Conservation (phyloP, 2,113 vertebrate species). For the Chrysochloris asiatica region DNA sequence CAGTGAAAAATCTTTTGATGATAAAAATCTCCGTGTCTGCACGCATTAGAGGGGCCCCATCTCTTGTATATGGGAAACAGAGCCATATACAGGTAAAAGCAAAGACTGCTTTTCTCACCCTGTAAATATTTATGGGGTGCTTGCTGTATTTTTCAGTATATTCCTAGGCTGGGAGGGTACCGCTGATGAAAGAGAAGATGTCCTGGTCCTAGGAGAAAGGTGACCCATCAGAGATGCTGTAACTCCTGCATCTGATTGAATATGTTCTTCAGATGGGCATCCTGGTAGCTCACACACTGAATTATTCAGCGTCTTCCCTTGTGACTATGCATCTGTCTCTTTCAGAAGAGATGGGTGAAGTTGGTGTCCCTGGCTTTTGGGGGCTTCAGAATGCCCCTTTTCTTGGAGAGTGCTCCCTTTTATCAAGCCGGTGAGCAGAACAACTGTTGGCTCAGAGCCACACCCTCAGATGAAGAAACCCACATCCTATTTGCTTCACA, state of each 20-base stretch:
- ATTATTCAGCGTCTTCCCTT: not conserved
- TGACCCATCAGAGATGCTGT: not conserved
- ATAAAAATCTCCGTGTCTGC: not conserved
- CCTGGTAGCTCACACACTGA: not conserved
- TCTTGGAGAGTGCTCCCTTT: not conserved
- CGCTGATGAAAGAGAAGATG: not conserved
- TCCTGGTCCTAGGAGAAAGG: not conserved
- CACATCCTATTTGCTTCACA: constrained; percentile 42
- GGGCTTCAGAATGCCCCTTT: constrained; percentile 5
- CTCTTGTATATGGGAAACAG: not conserved
- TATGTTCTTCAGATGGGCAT: not conserved
- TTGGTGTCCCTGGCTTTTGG: not conserved
- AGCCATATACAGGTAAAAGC: not conserved
- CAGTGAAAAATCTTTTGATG: not conserved
- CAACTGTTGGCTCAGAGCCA: not conserved
- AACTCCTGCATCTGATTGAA: not conserved
- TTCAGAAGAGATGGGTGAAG: constrained; percentile 17
- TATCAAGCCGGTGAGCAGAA: not conserved
- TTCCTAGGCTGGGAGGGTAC: not conserved
- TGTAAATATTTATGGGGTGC: not conserved
- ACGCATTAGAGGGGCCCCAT: not conserved
- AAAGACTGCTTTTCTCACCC: not conserved
- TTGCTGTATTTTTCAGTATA: not conserved
- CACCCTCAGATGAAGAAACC: constrained; percentile 24
- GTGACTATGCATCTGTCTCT: not conserved